Percentiles rank a stretch among this genome's conserved stretches.
phyloP scores from a whole-genome alignment of 2,797 vertebrate genomes.

The Danio jaintianensis region DNA sequence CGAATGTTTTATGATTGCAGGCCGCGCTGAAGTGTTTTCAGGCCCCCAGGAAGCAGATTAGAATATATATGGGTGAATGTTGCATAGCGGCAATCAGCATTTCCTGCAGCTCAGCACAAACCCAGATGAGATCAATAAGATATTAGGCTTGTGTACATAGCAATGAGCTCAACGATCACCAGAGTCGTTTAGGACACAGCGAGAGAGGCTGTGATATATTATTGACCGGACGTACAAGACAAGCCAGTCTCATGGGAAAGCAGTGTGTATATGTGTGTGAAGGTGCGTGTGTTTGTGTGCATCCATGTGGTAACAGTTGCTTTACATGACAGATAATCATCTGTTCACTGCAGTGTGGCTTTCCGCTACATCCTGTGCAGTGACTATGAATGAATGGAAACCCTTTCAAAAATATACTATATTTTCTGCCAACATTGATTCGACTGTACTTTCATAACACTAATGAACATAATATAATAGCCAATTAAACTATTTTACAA shows the following conservation, averaged over 20 bases:
- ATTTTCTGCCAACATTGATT: background rate
- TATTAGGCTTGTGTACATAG: slow-evolving; percentile 90
- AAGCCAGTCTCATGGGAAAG: slow-evolving; percentile 42
- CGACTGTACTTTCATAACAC: background rate
- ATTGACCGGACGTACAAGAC: slow-evolving; percentile 54
- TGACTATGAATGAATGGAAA: slow-evolving; percentile 7
- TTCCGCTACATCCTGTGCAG: background rate
- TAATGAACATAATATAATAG: background rate
- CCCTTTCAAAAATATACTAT: background rate
- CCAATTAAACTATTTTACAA: background rate
- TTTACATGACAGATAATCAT: slow-evolving; percentile 36
- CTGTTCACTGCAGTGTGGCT: slow-evolving; percentile 22
- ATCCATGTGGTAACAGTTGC: slow-evolving; percentile 35
- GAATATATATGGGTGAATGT: slow-evolving; percentile 81
- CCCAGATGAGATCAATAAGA: slow-evolving; percentile 85
- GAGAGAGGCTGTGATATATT: slow-evolving; percentile 65
- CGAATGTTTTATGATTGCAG: slow-evolving; percentile 88
- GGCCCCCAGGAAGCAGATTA: slow-evolving; percentile 84
- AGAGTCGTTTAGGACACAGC: slow-evolving; percentile 72
- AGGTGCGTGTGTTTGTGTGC: background rate
- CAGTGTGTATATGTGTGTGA: background rate
- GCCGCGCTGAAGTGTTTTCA: slow-evolving; percentile 69
- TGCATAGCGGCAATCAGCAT: slow-evolving; percentile 88
- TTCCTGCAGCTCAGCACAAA: slow-evolving; percentile 89
- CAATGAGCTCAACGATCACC: slow-evolving; percentile 82